These are phyloP conservation scores for Agelastica alni DNA, from an alignment of 2,888 invertebrate genomes.

Conservation along the genomic window DNA sequence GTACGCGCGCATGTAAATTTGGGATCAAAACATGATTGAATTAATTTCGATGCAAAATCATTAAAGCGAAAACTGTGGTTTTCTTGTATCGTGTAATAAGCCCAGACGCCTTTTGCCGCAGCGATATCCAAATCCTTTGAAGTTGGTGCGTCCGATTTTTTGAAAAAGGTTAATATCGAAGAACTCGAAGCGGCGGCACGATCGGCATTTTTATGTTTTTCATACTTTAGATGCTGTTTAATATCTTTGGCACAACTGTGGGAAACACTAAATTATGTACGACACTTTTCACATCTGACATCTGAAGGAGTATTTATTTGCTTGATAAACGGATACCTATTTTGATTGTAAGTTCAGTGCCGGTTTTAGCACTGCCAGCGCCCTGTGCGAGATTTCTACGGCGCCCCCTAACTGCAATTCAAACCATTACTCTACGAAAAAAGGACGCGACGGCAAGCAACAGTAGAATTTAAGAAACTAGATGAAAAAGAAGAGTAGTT, in stretches of 20 bases:
- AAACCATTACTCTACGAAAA: too few relatives aligned
- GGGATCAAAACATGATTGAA: constrained; percentile 40
- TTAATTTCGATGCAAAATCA: constrained; percentile 39
- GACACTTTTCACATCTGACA: not conserved
- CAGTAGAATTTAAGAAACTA: too few relatives aligned
- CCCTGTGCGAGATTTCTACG: too few relatives aligned
- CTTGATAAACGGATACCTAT: not conserved
- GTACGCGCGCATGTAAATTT: constrained; percentile 45
- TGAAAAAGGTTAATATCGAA: constrained; percentile 32
- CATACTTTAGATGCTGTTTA: constrained; percentile 36
- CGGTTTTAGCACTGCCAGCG: too few relatives aligned
- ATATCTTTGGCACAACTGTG: not conserved
- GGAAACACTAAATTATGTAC: not conserved
- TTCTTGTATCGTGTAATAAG: constrained; percentile 36
- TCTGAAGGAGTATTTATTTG: not conserved
- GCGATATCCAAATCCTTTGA: constrained; percentile 40
- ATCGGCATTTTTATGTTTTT: constrained; percentile 38
- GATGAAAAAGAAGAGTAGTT: too few relatives aligned
- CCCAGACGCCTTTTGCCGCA: constrained; percentile 31
- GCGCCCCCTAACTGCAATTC: too few relatives aligned
- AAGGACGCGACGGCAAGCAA: too few relatives aligned
- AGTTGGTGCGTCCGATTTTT: constrained; percentile 28
- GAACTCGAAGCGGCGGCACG: constrained; percentile 37
- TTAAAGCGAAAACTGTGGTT: constrained; percentile 41
- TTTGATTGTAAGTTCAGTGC: not conserved